Evolutionary conservation across 2,888 invertebrate species (phyloP).

Genomic region (Epistrophe grossulariae): DNA sequence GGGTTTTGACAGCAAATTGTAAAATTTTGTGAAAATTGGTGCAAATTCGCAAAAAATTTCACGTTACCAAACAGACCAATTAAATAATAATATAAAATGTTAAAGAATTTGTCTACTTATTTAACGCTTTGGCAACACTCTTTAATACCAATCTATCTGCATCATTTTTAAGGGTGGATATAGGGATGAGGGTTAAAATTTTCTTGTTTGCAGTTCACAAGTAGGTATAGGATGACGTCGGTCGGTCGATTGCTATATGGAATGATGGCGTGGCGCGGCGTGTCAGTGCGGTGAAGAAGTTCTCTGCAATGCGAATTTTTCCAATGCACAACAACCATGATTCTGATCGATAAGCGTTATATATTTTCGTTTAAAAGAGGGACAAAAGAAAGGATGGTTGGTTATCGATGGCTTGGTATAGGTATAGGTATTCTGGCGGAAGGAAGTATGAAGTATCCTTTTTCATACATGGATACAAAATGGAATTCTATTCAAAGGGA

Average conservation of each 20-base stretch:
- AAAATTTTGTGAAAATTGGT: no score
- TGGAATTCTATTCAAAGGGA: conserved; percentile 25
- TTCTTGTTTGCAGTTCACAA: conserved; percentile 36
- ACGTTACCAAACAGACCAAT: no score
- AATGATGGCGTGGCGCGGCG: no score
- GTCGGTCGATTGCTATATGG: neutral
- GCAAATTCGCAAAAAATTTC: no score
- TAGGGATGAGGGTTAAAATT: conserved; percentile 12
- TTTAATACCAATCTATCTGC: neutral
- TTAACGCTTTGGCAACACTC: neutral
- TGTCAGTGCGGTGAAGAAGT: conserved; percentile 30
- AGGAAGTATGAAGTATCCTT: neutral
- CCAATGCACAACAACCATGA: conserved; percentile 48
- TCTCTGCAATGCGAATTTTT: conserved; percentile 69
- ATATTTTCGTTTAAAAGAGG: conserved; percentile 14
- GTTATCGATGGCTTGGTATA: neutral
- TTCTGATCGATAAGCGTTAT: conserved; percentile 58
- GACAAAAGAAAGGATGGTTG: neutral
- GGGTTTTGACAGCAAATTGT: no score
- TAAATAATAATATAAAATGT: no score
- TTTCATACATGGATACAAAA: neutral
- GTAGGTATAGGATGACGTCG: neutral
- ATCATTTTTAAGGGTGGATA: neutral
- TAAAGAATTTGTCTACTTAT: neutral
- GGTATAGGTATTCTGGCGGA: neutral